phyloP scores from a whole-genome alignment of 1,140 invertebrate genomes.

The Copidosoma floridanum region DNA sequence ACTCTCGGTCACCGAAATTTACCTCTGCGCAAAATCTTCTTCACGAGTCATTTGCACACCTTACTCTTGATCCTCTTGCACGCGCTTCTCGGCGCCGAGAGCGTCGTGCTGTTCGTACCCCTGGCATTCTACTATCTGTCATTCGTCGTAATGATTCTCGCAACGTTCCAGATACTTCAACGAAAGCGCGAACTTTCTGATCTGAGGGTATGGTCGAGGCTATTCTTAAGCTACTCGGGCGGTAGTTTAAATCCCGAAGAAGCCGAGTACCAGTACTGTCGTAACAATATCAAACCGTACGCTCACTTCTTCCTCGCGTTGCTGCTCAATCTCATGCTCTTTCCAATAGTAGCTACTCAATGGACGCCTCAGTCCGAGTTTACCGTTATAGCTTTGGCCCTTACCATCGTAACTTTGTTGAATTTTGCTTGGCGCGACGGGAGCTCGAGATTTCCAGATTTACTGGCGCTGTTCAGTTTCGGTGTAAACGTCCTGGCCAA shows the following conservation, averaged over 20 bases:
- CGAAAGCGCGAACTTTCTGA: conserved; percentile 70
- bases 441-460: conserved; percentile 63
- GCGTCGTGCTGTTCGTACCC: conserved; percentile 66
- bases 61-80: conserved; percentile 69
- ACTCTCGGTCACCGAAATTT: conserved; percentile 59
- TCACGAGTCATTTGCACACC: conserved; percentile 64
- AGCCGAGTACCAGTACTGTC: conserved; percentile 77
- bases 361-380: conserved; percentile 83
- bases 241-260: conserved; percentile 72
- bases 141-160: conserved; percentile 70
- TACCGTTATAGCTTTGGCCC: conserved; percentile 68
- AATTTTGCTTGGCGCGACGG: conserved; percentile 65
- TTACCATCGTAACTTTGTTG: conserved; percentile 73
- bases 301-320: conserved; percentile 75
- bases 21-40: conserved; percentile 54
- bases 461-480: conserved; percentile 73
- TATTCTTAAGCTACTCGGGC: conserved; percentile 71
- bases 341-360: conserved; percentile 72
- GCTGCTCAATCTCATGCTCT: conserved; percentile 71
- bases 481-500: conserved; percentile 77
- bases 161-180: conserved; percentile 78
- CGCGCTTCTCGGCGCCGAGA: conserved; percentile 65
- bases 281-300: conserved; percentile 78
- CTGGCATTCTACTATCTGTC: conserved; percentile 70
- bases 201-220: conserved; percentile 75